A percentile compares a stretch with the other conserved stretches of the same genome.
These are phyloP conservation scores for Linnaemya vulpina DNA, from an alignment of 2,888 invertebrate species.

Conservation along the genomic window DNA sequence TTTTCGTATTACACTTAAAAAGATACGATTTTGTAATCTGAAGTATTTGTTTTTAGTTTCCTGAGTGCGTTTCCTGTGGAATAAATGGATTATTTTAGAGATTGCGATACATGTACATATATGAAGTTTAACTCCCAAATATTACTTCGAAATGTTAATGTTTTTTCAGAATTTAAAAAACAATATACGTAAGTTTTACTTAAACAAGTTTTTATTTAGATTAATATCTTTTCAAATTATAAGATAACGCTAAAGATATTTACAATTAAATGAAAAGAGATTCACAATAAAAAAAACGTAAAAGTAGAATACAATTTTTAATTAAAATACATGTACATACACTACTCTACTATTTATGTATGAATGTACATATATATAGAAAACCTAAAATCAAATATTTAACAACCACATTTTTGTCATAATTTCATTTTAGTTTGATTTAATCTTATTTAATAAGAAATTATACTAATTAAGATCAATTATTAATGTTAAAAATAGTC, in stretches of 20 bases:
- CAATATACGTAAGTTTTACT: slow-evolving; percentile 20
- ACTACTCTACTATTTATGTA: too few species aligned
- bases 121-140: too few species aligned
- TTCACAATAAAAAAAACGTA: slow-evolving; percentile 35
- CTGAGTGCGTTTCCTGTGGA: too few species aligned
- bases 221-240: slow-evolving; percentile 51
- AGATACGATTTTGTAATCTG: too few species aligned
- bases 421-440: slow-evolving; percentile 23
- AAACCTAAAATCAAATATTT: slow-evolving; percentile 27
- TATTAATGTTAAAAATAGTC: slow-evolving; percentile 42
- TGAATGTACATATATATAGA: slow-evolving; percentile 7
- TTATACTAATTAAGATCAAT: slow-evolving; percentile 37
- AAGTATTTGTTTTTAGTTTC: too few species aligned
- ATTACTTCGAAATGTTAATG: too few species aligned
- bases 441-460: slow-evolving; percentile 36
- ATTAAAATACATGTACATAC: slow-evolving; percentile 3
- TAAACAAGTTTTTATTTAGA: slow-evolving; percentile 49
- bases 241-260: slow-evolving; percentile 52
- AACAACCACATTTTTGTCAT: slow-evolving; percentile 25
- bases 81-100: too few species aligned
- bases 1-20: too few species aligned
- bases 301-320: slow-evolving; percentile 45
- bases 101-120: too few species aligned
- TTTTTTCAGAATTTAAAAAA: background rate
- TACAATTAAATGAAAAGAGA: slow-evolving; percentile 46